These are phyloP conservation scores for Drosophila nigromelanica DNA, from an alignment of 1,140 invertebrate species.

Conservation along the genomic window DNA sequence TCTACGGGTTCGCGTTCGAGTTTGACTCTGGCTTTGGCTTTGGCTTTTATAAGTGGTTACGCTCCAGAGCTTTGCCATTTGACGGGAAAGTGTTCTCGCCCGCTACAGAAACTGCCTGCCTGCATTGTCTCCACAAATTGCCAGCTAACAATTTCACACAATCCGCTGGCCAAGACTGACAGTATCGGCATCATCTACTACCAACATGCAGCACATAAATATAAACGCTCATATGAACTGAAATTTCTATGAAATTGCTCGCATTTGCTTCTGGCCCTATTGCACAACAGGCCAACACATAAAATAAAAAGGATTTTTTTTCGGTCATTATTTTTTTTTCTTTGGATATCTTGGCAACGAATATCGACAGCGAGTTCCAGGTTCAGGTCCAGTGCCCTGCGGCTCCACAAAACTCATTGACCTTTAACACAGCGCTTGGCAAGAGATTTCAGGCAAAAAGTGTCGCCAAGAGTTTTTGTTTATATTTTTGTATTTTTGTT, in stretches of 20 bases:
- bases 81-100: constrained; percentile 68
- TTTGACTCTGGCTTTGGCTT: constrained; percentile 2
- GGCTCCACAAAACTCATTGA: constrained; percentile 66
- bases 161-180: constrained; percentile 18
- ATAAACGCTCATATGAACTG: constrained; percentile 23
- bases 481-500: constrained; percentile 11
- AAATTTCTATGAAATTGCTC: constrained; percentile 36
- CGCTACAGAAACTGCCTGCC: constrained; percentile 5
- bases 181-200: constrained; percentile 2
- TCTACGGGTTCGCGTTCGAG: constrained; percentile 21
- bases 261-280: constrained; percentile 30
- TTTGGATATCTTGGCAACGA: constrained; percentile 20
- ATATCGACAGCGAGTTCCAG: constrained; percentile 50
- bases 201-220: neutral
- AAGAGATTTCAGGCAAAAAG: constrained; percentile 57
- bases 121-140: constrained; percentile 52
- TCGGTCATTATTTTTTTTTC: neutral
- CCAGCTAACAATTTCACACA: constrained; percentile 43
- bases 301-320: constrained; percentile 14
- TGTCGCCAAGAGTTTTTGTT: constrained; percentile 63
- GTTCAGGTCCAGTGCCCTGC: constrained; percentile 73
- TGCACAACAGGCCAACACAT: constrained; percentile 26
- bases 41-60: constrained; percentile 57
- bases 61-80: constrained; percentile 59
- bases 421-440: constrained; percentile 63